phyloP scores from a whole-genome alignment of 2,888 invertebrate genomes.

The Lycaena phlaeas region DNA sequence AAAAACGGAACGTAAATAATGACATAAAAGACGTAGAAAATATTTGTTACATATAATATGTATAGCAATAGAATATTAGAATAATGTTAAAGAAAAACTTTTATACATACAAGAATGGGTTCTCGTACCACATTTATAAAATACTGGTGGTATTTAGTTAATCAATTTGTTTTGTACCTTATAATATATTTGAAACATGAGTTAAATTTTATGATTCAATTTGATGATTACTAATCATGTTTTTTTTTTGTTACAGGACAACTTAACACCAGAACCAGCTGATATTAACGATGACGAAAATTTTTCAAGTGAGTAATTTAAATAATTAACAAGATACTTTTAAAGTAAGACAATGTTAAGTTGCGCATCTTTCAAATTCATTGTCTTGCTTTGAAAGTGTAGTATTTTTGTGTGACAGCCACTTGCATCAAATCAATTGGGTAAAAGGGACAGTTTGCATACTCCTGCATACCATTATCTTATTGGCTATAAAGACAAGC shows the following conservation, averaged over 20 bases:
- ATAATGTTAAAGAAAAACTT: no score
- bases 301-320: constrained; percentile 75
- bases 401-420: constrained; percentile 31
- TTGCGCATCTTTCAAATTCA: neutral
- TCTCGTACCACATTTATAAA: no score
- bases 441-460: constrained; percentile 22
- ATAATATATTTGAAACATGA: no score
- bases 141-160: no score
- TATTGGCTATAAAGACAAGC: constrained; percentile 36
- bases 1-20: neutral
- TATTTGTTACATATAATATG: no score
- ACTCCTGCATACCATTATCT: constrained; percentile 4
- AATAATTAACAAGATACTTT: neutral
- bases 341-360: neutral
- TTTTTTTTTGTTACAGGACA: constrained; percentile 76
- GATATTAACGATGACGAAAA: constrained; percentile 82
- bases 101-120: no score
- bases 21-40: no score
- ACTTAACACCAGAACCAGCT: constrained; percentile 78
- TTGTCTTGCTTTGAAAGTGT: neutral
- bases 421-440: constrained; percentile 70
- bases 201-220: no score
- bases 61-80: no score
- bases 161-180: no score
- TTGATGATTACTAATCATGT: neutral